phyloP scores from a whole-genome alignment of 2,888 invertebrate genomes.

The Orchesella flavescens region DNA sequence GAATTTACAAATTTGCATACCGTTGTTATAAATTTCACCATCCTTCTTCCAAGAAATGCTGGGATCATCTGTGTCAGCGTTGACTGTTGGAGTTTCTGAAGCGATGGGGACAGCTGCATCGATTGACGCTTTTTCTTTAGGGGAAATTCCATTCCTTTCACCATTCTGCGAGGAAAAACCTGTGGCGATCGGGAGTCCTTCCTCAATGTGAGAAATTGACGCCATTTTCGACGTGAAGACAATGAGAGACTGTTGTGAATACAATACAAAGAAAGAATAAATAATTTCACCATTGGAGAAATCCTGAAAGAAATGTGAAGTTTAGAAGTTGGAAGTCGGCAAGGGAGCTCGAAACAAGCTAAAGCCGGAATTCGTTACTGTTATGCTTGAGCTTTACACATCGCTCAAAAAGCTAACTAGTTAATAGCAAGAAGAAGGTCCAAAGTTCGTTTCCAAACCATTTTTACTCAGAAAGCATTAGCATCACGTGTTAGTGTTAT shows the following conservation, averaged over 20 bases:
- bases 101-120: conserved; percentile 44
- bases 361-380: conserved; percentile 1
- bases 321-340: not conserved
- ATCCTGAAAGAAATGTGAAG: not conserved
- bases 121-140: conserved; percentile 53
- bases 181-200: conserved; percentile 70
- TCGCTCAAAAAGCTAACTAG: too few relatives aligned
- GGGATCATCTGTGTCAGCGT: conserved; percentile 59
- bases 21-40: conserved; percentile 67
- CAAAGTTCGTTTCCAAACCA: not conserved
- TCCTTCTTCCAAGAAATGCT: conserved; percentile 69
- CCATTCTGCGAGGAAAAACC: conserved; percentile 62
- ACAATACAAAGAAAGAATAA: conserved; percentile 14
- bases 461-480: too few relatives aligned
- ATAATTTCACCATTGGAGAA: conserved; percentile 5
- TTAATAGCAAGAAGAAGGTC: too few relatives aligned
- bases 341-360: conserved; percentile 19
- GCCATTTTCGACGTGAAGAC: too few relatives aligned
- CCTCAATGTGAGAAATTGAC: conserved; percentile 70
- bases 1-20: conserved; percentile 41
- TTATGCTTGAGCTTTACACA: not conserved
- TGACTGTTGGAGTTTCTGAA: conserved; percentile 37
- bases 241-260: conserved; percentile 59
- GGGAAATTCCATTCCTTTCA: conserved; percentile 60
- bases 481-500: too few relatives aligned